phyloP scores from a whole-genome alignment of 2,888 invertebrate genomes.

The Platerodrilus igneus region DNA sequence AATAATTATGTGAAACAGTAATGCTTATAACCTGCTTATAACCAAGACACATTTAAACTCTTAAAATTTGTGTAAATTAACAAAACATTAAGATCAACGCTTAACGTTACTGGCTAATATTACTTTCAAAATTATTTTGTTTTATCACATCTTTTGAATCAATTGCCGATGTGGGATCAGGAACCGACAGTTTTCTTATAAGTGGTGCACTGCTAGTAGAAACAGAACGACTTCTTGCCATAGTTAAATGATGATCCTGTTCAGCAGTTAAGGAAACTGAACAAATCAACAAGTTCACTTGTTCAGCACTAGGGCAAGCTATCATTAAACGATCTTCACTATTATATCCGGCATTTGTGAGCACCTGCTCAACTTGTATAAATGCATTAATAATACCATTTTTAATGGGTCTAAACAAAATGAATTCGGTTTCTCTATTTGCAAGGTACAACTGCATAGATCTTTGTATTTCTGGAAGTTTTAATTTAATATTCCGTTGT shows the following conservation, averaged over 20 bases:
- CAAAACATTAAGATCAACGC: too few species aligned
- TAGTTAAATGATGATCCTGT: conserved; percentile 32
- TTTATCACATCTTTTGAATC: too few species aligned
- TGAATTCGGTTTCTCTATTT: conserved; percentile 95
- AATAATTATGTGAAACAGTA: too few species aligned
- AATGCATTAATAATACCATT: conserved; percentile 87
- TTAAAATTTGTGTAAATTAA: too few species aligned
- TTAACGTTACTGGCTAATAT: too few species aligned
- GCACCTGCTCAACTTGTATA: conserved; percentile 74
- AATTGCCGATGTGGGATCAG: too few species aligned
- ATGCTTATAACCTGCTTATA: too few species aligned
- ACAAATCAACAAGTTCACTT: conserved; percentile 82
- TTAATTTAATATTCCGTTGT: conserved; percentile 72
- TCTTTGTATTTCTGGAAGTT: conserved; percentile 74
- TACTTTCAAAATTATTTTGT: too few species aligned
- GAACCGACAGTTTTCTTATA: too few species aligned
- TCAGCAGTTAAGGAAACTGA: conserved; percentile 64
- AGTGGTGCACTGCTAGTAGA: too few species aligned
- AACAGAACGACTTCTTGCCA: too few species aligned
- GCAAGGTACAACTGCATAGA: conserved; percentile 94
- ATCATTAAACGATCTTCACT: conserved; percentile 79
- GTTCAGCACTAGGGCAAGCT: conserved; percentile 89
- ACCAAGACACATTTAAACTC: too few species aligned
- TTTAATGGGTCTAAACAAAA: conserved; percentile 91
- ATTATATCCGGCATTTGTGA: conserved; percentile 69